Evolutionary conservation across 2,888 invertebrate species (phyloP).

Genomic region (Dicyrtoma fusca): DNA sequence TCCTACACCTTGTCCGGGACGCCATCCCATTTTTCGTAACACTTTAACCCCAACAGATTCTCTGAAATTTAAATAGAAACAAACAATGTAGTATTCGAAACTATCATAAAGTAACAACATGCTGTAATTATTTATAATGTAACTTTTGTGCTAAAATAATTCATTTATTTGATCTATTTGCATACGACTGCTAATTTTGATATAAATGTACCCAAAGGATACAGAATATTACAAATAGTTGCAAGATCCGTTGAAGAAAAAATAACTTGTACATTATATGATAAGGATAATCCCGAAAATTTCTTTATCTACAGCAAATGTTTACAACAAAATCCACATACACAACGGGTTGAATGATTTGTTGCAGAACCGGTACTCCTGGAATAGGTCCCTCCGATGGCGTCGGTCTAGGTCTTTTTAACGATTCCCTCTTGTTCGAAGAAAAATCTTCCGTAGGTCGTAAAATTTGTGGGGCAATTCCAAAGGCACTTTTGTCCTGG

Average conservation of each 20-base stretch:
- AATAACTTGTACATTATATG: constrained; percentile 61
- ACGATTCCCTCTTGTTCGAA: constrained; percentile 55
- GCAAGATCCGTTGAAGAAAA: background rate
- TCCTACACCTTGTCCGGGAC: constrained; percentile 83
- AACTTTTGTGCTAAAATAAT: too few relatives aligned
- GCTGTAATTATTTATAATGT: too few relatives aligned
- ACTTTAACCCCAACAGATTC: constrained; percentile 86
- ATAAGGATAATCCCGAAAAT: constrained; percentile 66
- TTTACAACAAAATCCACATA: constrained; percentile 57
- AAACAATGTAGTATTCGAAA: too few relatives aligned
- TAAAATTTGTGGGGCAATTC: constrained; percentile 88
- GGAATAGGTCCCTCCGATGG: constrained; percentile 62
- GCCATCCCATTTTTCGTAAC: constrained; percentile 90
- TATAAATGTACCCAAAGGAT: too few relatives aligned
- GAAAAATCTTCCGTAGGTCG: constrained; percentile 78
- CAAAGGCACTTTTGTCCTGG: constrained; percentile 86
- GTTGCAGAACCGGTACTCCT: constrained; percentile 73
- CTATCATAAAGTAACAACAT: too few relatives aligned
- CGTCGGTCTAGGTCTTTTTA: constrained; percentile 58
- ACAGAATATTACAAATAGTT: too few relatives aligned
- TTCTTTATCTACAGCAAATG: too few relatives aligned
- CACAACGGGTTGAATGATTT: constrained; percentile 70
- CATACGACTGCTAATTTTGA: too few relatives aligned
- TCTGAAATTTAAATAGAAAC: too few relatives aligned
- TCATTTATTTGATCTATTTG: too few relatives aligned